Evolutionary conservation across 2,113 vertebrate genomes (phyloP), one percentile per base, ranked within the genome.

Genomic region (Neolamprologus hecqui): DNA sequence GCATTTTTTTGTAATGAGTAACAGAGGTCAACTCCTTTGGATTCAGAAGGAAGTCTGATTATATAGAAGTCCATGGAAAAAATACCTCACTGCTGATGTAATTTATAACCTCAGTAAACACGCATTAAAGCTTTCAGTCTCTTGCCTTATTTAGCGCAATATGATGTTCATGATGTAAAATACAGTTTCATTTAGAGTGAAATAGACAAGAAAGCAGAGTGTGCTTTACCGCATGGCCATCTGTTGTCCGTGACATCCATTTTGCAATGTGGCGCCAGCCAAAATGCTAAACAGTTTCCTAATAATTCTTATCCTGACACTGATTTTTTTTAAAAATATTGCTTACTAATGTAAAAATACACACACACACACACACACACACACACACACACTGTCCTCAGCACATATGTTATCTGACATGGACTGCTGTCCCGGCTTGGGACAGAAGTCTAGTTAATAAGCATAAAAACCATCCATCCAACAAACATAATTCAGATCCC

Each of bases 401-500:
- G 23, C 23, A 75, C 14, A 47, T 75, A 31, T 49, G 70, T 77
- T 31, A 75, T 77, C 26, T 28, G 42, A 75, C 70, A 31, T 31
- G 70, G 42, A 77, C 70, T 49, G 26, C 40, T 77, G 70, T 11
- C 42, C 3, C 6, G 3, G 42, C 70, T 13, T 12, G 15, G 15
- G 70, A 77, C 23, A 49, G 23, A 5, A 15, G 42, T 77, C 23
- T 77, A 77, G 23, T 77, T 77, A 21, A 68, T 77, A 31, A 75
- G 21, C 7, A 81, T 28, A 4, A 84, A 4, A 40, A 49, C 45
- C 60, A 84, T 55, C 19, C 13, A 15, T 57, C 49, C n/a, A 73
- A 70, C 60, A 63, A 45, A 82, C 85, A 81, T 65, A 68, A 54
- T 14, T 83, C 23, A 84, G 10, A 84, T 81, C 13, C 37, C 54